Base-by-base conservation (phyloP, 2,113 vertebrate species). In the Argyrosomus japonicus region DNA sequence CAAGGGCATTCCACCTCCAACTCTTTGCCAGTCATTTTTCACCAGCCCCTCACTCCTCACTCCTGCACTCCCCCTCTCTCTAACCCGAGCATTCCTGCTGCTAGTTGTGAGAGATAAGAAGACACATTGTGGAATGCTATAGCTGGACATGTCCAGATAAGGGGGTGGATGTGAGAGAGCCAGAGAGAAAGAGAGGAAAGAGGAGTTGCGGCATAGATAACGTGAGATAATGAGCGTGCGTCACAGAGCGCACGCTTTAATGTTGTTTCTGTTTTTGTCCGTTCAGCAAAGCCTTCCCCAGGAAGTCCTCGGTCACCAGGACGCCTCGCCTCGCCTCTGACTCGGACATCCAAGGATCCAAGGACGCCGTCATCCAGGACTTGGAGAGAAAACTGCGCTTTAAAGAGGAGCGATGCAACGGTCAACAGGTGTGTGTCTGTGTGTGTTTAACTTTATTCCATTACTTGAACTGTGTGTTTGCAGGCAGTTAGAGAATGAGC, bases 331-430 rank as follows among this genome's bases (percentile, higher is more conserved):
- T 96, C 79, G 93, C 96, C 73, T 97, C 97, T 0, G 98, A 99
- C 87, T 97, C 97, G 1, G 98, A 99, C 91, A 99, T 99, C 91
- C 98, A 99, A 88, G 98, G 98, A 65, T 96, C 98, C 61, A 99
- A 99, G 92, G 97, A 99, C 25, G 97, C 98, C 0, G 98, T 99
- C 77, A 99, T 99, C 91, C 98, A 99, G 93, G 98, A 99, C 89
- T 87, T 99, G 93, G 98, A 99, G 94, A 96, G 98, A 74, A 99
- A 99, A 65, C 95, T 99, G 75, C 97, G 98, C 87, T 99, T 99
- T 91, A 99, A 99, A 91, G 98, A 99, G 87, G 98, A 99, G 77
- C 96, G 98, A 53, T 97, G 97, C 95, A 99, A 99, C 0, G 97
- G 98, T 36, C 98, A 99, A 75, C 95, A 95, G 93, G 94, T 96